Base-by-base conservation (phyloP, 2,888 invertebrate species). In the Synergus gifuensis region DNA sequence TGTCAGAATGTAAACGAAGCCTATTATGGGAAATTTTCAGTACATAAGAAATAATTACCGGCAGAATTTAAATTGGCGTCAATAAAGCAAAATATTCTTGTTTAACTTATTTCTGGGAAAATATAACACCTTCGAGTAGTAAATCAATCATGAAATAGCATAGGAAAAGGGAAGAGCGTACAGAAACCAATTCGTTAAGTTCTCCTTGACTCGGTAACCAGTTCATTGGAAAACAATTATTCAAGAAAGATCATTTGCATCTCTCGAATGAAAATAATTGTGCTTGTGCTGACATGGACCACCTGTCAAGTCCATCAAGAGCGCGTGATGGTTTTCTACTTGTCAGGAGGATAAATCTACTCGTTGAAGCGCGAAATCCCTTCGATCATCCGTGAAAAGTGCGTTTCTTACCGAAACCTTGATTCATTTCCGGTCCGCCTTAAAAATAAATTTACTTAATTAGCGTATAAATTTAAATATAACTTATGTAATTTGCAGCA, bases 321-420 rank as follows among this genome's bases (percentile, higher is more conserved):
- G 44, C 18, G 67, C 46, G 22, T 22, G 44, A 46, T 67, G 22
- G 44, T 64, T n/a, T 62, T 62, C 62, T 62, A 8, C 40, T 77
- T 78, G 64, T 66, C 49, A 66, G 58, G 64, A 76, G 63, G 76
- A 80, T 80, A 76, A 80, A 73, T 78, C 36, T 80, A 77, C 80
- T 80, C 77, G 76, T 80, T 80, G 64, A 60, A 80, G 77, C 80
- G 80, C 76, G 77, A 80, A 77, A 78, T 77, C 76, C 49, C 77
- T 80, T 78, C 77, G 73, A 76, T 80, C 80, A 78, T 78, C 76
- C 78, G 78, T 80, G 42, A 73, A 73, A 76, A 78, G 73, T 77
- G 77, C 14, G 79, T 73, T 79, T 73, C 69, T 69, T 62, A 77
- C 67, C 60, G 42, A 54, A 78, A 64, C 58, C 64, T 28, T 62